Evolutionary conservation across 1,140 invertebrate genomes (phyloP), one percentile per base, ranked within the genome.

Genomic region (Drosophila insularis): DNA sequence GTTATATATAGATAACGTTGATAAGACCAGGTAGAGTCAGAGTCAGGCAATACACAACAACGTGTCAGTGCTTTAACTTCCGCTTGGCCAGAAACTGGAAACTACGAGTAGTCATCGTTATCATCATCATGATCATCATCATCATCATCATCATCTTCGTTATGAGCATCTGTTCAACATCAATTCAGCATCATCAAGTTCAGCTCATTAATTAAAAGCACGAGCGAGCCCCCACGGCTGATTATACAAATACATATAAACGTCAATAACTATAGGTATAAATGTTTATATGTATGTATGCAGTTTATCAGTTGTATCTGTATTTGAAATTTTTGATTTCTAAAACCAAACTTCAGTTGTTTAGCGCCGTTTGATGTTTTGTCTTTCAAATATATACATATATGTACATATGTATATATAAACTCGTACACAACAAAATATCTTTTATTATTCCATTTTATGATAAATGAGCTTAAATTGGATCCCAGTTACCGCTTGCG

Each of bases 121-220:
- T 67, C 67, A 50, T 50, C 14, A 46, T 46, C 6, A 27, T 27
- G 27, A 27, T 4, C 27, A 27, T 27, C 27, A 27, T 67, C 67
- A 50, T 50, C 14, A 46, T 46, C 6, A 27, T 27, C 4, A 27
- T 4, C 27, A 27, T 27, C 27, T n/a, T n/a, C n/a, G n/a, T n/a
- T 4, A 43, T 50, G 43, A 50, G 43, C 43, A 50, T 50, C 43
- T 50, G 43, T 21, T 50, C 43, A 50, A 50, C 43, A 50, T 50
- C 43, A 50, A 50, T 50, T 50, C 7, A 50, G 43, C 43, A 50
- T 50, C 43, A 50, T 50, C 81, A 85, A 85, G 81, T 74, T 85
- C 67, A 80, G 77, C 19, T 85, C 78, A 79, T 79, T 81, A 86
- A 86, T 87, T 86, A 79, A 87, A 86, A 79, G 75, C 82, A 86